phyloP scores from a whole-genome alignment of 2,113 vertebrate genomes.

The Brachionichthys hirsutus region DNA sequence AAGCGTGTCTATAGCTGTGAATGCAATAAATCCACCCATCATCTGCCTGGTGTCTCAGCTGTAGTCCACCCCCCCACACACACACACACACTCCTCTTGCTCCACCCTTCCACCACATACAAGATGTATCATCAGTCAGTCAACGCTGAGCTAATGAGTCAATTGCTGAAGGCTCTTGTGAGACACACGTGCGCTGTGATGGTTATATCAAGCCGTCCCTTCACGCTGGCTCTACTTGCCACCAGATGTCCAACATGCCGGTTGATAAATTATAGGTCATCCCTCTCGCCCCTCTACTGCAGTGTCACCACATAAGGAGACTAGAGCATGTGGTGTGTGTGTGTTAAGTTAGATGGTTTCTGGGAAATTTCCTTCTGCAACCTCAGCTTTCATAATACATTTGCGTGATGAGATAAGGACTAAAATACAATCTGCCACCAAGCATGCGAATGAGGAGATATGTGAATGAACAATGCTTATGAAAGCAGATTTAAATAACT shows the following conservation, averaged over 20 bases:
- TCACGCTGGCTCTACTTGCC: slow-evolving; percentile 51
- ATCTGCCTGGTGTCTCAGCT: slow-evolving; percentile 71
- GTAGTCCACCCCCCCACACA: slow-evolving; percentile 37
- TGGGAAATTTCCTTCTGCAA: no score
- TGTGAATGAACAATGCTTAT: slow-evolving; percentile 39
- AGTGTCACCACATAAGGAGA: slow-evolving; percentile 55
- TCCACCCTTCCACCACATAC: slow-evolving; percentile 62
- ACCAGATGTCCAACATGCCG: slow-evolving; percentile 66
- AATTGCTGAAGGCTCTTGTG: slow-evolving; percentile 63
- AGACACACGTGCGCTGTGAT: slow-evolving; percentile 56
- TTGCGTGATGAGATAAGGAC: slow-evolving; percentile 16
- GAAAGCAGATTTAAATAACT: slow-evolving; percentile 43
- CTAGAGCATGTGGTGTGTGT: not conserved
- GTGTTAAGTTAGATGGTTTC: no score
- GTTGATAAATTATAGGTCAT: slow-evolving; percentile 73
- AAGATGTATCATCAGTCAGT: slow-evolving; percentile 75
- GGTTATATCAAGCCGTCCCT: slow-evolving; percentile 52
- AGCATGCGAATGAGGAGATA: slow-evolving; percentile 3
- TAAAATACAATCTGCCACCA: slow-evolving; percentile 21
- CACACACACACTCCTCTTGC: slow-evolving; percentile 14
- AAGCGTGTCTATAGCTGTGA: slow-evolving; percentile 37
- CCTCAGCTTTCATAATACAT: not conserved
- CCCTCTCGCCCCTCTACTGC: slow-evolving; percentile 44
- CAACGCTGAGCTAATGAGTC: slow-evolving; percentile 72
- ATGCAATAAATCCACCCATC: slow-evolving; percentile 57